phyloP scores from a whole-genome alignment of 1,140 invertebrate species.

The Ostrea edulis region DNA sequence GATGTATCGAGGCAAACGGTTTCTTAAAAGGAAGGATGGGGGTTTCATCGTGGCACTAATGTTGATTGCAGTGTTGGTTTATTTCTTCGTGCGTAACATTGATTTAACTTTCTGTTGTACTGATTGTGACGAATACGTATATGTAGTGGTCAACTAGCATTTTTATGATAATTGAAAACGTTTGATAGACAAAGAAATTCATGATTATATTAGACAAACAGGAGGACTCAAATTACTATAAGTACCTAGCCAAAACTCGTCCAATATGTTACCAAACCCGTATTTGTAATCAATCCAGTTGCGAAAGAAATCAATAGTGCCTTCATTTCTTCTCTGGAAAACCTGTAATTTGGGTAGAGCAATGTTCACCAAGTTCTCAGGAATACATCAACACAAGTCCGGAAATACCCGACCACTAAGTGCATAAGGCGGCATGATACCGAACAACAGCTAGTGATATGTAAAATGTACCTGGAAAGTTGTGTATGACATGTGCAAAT shows the following conservation, averaged over 20 bases:
- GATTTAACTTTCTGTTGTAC: background rate
- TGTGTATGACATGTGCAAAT: too few species aligned
- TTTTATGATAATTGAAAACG: background rate
- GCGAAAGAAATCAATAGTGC: slow-evolving; percentile 89
- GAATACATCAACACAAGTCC: too few species aligned
- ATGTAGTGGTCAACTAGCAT: background rate
- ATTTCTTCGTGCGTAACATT: background rate
- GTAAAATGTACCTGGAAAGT: too few species aligned
- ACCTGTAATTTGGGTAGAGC: slow-evolving; percentile 73
- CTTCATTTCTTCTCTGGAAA: slow-evolving; percentile 89
- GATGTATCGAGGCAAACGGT: too few species aligned
- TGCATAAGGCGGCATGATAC: too few species aligned
- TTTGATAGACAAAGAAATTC: too few species aligned
- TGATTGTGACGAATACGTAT: background rate
- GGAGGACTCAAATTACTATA: slow-evolving; percentile 69
- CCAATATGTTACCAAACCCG: slow-evolving; percentile 92
- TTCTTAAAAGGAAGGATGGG: too few species aligned
- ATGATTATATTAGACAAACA: background rate
- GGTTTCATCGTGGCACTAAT: too few species aligned
- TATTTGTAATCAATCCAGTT: slow-evolving; percentile 96
- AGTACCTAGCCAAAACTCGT: slow-evolving; percentile 80
- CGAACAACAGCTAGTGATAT: too few species aligned
- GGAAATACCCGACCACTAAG: too few species aligned
- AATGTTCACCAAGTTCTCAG: too few species aligned
- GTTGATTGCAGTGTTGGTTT: too few species aligned